phyloP scores from a whole-genome alignment of 2,113 vertebrate species.

The Crotalus horridus region DNA sequence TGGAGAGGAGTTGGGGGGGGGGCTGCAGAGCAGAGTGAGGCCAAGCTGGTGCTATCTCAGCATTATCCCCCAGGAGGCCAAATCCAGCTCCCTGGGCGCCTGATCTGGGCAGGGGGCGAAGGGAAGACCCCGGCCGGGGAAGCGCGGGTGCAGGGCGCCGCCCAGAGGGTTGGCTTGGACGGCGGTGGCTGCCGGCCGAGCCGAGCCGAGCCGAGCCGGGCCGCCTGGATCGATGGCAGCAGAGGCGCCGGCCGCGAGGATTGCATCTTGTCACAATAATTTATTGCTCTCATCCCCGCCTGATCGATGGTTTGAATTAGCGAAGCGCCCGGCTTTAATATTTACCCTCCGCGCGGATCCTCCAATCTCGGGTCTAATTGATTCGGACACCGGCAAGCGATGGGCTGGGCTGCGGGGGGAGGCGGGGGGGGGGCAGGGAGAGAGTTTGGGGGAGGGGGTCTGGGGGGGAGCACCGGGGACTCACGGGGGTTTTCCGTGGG shows the following conservation, averaged over 20 bases:
- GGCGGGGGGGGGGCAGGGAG: background rate
- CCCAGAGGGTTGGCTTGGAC: background rate
- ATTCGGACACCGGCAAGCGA: constrained; percentile 80
- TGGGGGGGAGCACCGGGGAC: background rate
- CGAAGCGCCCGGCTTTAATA: constrained; percentile 84
- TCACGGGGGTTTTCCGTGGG: background rate
- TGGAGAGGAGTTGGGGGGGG: background rate
- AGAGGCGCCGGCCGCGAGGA: constrained; percentile 86
- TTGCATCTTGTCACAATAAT: constrained; percentile 98
- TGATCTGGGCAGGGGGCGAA: background rate
- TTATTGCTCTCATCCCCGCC: constrained; percentile 92
- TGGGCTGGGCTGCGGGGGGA: constrained; percentile 45
- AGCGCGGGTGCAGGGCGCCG: constrained; percentile 18
- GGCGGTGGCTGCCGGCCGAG: too few species aligned
- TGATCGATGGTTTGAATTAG: constrained; percentile 79
- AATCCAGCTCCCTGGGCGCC: too few species aligned
- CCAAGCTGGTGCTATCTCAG: too few species aligned
- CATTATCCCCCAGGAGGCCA: background rate
- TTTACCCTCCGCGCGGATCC: constrained; percentile 83
- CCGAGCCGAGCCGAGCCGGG: constrained; percentile 50
- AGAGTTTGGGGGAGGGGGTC: constrained; percentile 8
- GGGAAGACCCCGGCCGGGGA: background rate
- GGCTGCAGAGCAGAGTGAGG: background rate
- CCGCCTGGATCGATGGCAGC: constrained; percentile 84
- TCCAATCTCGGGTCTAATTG: constrained; percentile 84